Evolutionary conservation across 1,140 invertebrate genomes (phyloP).

Genomic region (Ostrea edulis): DNA sequence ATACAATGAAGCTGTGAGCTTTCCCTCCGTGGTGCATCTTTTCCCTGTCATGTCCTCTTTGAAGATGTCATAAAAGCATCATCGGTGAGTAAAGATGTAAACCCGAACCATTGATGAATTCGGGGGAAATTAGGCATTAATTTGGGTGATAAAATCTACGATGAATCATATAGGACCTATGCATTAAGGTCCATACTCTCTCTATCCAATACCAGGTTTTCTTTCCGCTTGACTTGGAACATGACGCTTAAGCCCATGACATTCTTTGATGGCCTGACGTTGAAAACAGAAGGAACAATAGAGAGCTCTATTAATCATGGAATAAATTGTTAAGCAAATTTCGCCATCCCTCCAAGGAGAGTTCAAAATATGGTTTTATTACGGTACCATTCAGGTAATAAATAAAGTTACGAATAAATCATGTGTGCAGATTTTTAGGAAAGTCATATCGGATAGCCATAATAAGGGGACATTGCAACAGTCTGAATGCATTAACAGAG

Average conservation of each 20-base stretch:
- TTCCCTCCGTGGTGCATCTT: not conserved
- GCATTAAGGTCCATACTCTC: not conserved
- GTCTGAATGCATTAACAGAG: not conserved
- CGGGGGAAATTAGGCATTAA: constrained; percentile 15
- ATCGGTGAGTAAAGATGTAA: constrained; percentile 6
- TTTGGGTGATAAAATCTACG: constrained; percentile 17
- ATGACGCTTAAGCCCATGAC: not conserved
- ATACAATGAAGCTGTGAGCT: not conserved
- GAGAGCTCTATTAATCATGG: not conserved
- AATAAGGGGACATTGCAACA: constrained; percentile 1
- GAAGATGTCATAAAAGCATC: not conserved
- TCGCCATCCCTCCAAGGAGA: not conserved
- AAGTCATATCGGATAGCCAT: not conserved
- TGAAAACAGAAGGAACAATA: not conserved
- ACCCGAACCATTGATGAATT: not conserved
- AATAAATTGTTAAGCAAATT: not conserved
- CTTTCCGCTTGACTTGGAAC: not conserved
- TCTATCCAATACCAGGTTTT: not conserved
- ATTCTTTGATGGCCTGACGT: not conserved
- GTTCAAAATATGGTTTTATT: constrained; percentile 20
- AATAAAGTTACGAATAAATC: not conserved
- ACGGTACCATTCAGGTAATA: not conserved
- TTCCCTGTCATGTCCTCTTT: not conserved
- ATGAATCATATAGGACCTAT: constrained; percentile 23
- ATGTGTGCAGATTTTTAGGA: no score